Percentiles rank a stretch among this genome's conserved stretches.
These are phyloP conservation scores for Metridium senile DNA, from an alignment of 92 coral and sea anemone species.

Conservation along the genomic window DNA sequence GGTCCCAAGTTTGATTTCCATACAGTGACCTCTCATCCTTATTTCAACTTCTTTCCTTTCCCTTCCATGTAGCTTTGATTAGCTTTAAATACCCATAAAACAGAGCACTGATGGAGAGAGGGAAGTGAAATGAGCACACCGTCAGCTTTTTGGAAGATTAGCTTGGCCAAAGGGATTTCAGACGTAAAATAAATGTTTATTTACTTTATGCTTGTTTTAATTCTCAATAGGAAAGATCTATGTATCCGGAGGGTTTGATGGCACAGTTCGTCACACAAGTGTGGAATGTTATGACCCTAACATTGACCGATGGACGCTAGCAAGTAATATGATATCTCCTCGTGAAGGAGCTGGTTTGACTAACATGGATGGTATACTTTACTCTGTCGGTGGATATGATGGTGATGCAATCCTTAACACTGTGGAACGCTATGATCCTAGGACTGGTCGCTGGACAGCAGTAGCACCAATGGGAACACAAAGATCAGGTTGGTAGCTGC, in stretches of 20 bases:
- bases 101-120: too few species aligned
- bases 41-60: too few species aligned
- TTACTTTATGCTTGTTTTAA: not conserved
- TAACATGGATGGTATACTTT: slow-evolving; percentile 87
- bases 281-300: slow-evolving; percentile 99
- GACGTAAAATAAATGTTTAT: not conserved
- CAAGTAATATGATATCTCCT: slow-evolving; percentile 76
- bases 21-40: too few species aligned
- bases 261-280: slow-evolving; percentile 91
- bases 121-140: too few species aligned
- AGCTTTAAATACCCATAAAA: too few species aligned
- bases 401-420: slow-evolving; percentile 85
- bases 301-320: slow-evolving; percentile 92
- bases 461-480: slow-evolving; percentile 92
- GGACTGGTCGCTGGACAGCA: slow-evolving; percentile 90
- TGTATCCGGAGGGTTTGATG: slow-evolving; percentile 98
- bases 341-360: slow-evolving; percentile 97
- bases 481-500: slow-evolving; percentile 72
- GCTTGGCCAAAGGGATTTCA: too few species aligned
- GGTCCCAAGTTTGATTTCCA: too few species aligned
- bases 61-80: too few species aligned
- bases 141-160: too few species aligned
- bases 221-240: slow-evolving; percentile 78
- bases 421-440: slow-evolving; percentile 88
- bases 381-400: slow-evolving; percentile 97